Evolutionary conservation across 1,140 invertebrate genomes (phyloP).

Genomic region (Nephila pilipes): DNA sequence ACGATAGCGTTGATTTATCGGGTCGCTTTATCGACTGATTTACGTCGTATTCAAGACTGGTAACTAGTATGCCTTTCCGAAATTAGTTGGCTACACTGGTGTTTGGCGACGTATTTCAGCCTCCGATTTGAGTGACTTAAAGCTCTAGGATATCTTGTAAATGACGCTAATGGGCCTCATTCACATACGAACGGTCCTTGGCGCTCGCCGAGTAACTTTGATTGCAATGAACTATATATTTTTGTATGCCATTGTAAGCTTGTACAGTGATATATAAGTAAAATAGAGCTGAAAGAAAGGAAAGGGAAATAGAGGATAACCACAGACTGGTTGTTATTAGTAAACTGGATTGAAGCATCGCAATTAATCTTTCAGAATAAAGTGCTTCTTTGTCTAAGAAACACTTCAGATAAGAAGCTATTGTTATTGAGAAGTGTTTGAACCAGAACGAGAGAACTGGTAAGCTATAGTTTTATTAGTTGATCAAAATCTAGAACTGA

Average conservation of each 20-base stretch:
- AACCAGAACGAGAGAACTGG: too few relatives aligned
- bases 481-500: too few relatives aligned
- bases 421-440: too few relatives aligned
- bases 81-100: conserved; percentile 26
- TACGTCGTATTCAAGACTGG: conserved; percentile 13
- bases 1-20: conserved; percentile 40
- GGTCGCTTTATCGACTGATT: conserved; percentile 50
- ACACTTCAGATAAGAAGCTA: too few relatives aligned
- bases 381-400: too few relatives aligned
- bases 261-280: too few relatives aligned
- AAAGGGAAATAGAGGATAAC: too few relatives aligned
- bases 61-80: conserved; percentile 12
- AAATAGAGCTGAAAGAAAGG: too few relatives aligned
- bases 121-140: not conserved
- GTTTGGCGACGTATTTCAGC: not conserved
- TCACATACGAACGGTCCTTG: not conserved
- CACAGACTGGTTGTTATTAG: too few relatives aligned
- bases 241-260: not conserved
- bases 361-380: too few relatives aligned
- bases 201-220: not conserved
- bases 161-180: conserved; percentile 9
- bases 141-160: not conserved
- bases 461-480: too few relatives aligned
- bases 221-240: not conserved
- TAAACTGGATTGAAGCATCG: too few relatives aligned